These are phyloP conservation scores for Tetraodon nigroviridis DNA, from an alignment of 2,113 vertebrate species.

Conservation along the genomic window DNA sequence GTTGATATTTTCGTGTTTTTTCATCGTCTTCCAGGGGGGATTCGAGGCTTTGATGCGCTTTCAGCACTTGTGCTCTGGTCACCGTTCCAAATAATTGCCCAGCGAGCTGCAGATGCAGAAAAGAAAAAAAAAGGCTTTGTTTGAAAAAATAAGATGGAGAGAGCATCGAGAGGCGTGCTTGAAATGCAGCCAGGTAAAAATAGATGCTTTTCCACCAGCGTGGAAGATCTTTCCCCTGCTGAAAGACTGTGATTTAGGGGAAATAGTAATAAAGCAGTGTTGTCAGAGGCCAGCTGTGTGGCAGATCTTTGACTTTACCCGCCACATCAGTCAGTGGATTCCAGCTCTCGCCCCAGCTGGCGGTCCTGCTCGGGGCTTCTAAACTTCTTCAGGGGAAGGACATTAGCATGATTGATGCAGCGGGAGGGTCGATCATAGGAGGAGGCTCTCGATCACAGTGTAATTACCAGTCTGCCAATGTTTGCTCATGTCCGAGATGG, in stretches of 20 bases:
- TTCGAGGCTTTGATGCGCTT: slow-evolving; percentile 32
- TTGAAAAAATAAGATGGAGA: slow-evolving; percentile 34
- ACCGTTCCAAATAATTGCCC: slow-evolving; percentile 20
- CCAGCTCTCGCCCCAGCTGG: slow-evolving; percentile 6
- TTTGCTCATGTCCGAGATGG: slow-evolving; percentile 19
- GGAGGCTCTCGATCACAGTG: slow-evolving; percentile 28
- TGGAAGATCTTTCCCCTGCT: slow-evolving; percentile 2
- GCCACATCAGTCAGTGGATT: slow-evolving; percentile 26
- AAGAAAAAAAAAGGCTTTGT: slow-evolving; percentile 24
- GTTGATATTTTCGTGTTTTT: slow-evolving; percentile 14
- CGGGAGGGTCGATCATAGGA: slow-evolving; percentile 21
- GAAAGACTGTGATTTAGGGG: neutral
- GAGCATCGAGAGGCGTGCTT: slow-evolving; percentile 18
- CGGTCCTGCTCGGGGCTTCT: slow-evolving; percentile 9
- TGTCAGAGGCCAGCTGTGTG: neutral
- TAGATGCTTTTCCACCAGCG: slow-evolving; percentile 11
- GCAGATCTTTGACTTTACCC: slow-evolving; percentile 22
- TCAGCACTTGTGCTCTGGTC: slow-evolving; percentile 22
- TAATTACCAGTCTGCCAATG: slow-evolving; percentile 33
- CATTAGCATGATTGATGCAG: slow-evolving; percentile 35
- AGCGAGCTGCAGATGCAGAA: slow-evolving; percentile 4
- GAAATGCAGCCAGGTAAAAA: slow-evolving; percentile 32
- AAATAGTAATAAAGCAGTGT: neutral
- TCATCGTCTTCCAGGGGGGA: slow-evolving; percentile 35
- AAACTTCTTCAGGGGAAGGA: slow-evolving; percentile 16